Evolutionary conservation across 2,888 invertebrate species (phyloP).

Genomic region (Eueremaeus valkanovi): DNA sequence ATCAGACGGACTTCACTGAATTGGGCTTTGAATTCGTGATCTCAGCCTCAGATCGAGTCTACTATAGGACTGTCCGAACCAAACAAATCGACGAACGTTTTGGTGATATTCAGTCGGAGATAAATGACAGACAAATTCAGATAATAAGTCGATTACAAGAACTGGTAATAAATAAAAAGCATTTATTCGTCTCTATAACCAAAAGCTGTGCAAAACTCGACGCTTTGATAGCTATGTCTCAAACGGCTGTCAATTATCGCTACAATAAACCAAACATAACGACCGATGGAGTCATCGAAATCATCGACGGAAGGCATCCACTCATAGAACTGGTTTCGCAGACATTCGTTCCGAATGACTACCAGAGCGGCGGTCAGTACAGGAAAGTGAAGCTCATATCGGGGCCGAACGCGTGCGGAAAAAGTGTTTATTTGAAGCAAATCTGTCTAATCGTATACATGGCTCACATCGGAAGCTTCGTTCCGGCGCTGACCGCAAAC

Average conservation of each 20-base stretch:
- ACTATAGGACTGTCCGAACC: slow-evolving; percentile 66
- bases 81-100: slow-evolving; percentile 68
- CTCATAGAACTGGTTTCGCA: slow-evolving; percentile 65
- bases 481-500: slow-evolving; percentile 71
- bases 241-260: slow-evolving; percentile 62
- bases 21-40: slow-evolving; percentile 57
- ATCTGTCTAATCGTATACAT: slow-evolving; percentile 70
- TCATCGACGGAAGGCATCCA: slow-evolving; percentile 68
- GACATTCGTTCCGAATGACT: slow-evolving; percentile 70
- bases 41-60: slow-evolving; percentile 61
- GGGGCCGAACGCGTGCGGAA: slow-evolving; percentile 87
- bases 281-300: slow-evolving; percentile 58
- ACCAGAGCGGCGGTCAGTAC: slow-evolving; percentile 59
- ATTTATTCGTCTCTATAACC: slow-evolving; percentile 59
- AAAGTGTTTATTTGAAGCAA: slow-evolving; percentile 86
- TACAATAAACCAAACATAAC: slow-evolving; percentile 65
- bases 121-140: slow-evolving; percentile 71
- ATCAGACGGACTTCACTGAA: not conserved
- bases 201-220: slow-evolving; percentile 65
- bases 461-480: slow-evolving; percentile 82
- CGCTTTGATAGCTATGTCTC: slow-evolving; percentile 67
- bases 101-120: slow-evolving; percentile 73
- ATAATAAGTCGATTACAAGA: slow-evolving; percentile 67
- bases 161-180: slow-evolving; percentile 61
- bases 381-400: slow-evolving; percentile 69